These are phyloP conservation scores for Xanthorhoe spadicearia DNA, from an alignment of 2,888 invertebrate species.

Conservation along the genomic window DNA sequence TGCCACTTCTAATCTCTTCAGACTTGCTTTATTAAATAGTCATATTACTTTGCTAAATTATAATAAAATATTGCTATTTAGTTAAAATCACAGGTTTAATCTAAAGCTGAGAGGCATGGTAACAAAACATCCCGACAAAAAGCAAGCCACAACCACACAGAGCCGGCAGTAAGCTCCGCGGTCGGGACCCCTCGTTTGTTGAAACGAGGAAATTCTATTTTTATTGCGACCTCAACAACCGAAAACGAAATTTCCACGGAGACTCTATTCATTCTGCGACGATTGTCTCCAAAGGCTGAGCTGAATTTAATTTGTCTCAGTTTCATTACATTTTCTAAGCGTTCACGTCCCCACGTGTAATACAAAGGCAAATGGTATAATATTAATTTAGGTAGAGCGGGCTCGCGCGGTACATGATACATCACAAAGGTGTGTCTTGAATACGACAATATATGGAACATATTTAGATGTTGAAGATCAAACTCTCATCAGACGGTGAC, in stretches of 20 bases:
- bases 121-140: background rate
- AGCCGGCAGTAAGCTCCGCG: background rate
- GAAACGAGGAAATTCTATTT: constrained; percentile 31
- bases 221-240: constrained; percentile 38
- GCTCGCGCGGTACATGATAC: background rate
- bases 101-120: background rate
- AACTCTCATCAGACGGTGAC: too few species aligned
- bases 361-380: background rate
- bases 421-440: background rate
- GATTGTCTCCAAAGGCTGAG: constrained; percentile 15
- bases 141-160: background rate
- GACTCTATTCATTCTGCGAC: constrained; percentile 35
- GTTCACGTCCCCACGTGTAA: background rate
- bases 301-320: constrained; percentile 18
- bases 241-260: constrained; percentile 36
- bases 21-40: too few species aligned
- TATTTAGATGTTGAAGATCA: background rate
- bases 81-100: background rate
- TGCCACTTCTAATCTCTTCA: too few species aligned
- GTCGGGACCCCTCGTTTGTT: background rate
- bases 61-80: background rate
- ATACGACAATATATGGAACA: background rate
- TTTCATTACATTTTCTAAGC: constrained; percentile 11
- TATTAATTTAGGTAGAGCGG: background rate
- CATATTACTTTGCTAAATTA: too few species aligned